phyloP scores from a whole-genome alignment of 2,888 invertebrate genomes.

The Luperina nickerlii region DNA sequence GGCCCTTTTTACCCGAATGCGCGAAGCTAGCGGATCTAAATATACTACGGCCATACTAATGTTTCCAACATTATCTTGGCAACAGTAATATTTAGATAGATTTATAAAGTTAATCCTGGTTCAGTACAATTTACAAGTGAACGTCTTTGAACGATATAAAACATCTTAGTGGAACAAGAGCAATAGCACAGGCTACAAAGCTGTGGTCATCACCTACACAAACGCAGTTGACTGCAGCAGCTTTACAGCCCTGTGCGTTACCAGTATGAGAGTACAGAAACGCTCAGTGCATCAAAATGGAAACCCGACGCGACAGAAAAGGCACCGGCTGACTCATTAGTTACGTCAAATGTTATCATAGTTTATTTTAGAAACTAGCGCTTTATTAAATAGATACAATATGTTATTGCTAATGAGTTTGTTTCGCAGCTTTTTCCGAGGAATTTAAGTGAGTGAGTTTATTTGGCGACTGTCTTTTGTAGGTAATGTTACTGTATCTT shows the following conservation, averaged over 20 bases:
- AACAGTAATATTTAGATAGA: too few relatives aligned
- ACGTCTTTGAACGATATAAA: background rate
- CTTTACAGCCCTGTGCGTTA: conserved; percentile 22
- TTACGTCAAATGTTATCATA: conserved; percentile 68
- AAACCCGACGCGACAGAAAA: conserved; percentile 74
- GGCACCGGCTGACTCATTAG: conserved; percentile 71
- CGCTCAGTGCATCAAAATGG: conserved; percentile 67
- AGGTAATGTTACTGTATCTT: too few relatives aligned
- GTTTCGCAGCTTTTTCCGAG: background rate
- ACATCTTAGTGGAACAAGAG: background rate
- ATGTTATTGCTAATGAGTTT: background rate
- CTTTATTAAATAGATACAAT: conserved; percentile 16
- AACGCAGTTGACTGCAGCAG: background rate
- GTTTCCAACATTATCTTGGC: too few relatives aligned
- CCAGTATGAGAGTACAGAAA: conserved; percentile 70
- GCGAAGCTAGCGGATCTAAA: too few relatives aligned
- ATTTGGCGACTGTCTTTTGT: background rate
- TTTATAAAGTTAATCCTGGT: too few relatives aligned
- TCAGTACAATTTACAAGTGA: background rate
- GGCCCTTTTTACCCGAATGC: too few relatives aligned
- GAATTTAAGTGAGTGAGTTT: too few relatives aligned
- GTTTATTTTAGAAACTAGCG: conserved; percentile 39
- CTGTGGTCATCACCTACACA: background rate
- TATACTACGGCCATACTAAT: too few relatives aligned
- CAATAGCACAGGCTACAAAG: background rate